A percentile compares a stretch with the other conserved stretches of the same genome.
These are phyloP conservation scores for Arothron firmamentum DNA, from an alignment of 2,113 vertebrate genomes.

Conservation along the genomic window DNA sequence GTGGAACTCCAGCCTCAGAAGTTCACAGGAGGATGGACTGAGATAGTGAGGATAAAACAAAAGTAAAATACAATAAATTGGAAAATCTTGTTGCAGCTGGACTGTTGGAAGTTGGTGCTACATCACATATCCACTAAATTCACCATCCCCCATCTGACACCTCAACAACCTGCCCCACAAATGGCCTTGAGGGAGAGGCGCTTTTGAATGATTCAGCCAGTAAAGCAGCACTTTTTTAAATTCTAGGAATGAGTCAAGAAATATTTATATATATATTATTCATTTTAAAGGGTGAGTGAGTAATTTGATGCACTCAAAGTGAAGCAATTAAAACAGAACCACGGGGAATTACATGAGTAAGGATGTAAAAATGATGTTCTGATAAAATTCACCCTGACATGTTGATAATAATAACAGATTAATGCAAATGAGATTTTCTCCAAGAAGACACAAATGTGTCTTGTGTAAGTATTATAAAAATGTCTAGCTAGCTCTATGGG, in stretches of 20 bases:
- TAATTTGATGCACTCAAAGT: conserved; percentile 14
- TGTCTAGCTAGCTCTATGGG: conserved; percentile 3
- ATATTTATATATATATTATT: background rate
- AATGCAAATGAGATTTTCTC: background rate
- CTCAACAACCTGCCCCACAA: conserved; percentile 17
- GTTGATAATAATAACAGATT: too few species aligned
- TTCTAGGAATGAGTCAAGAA: conserved; percentile 4
- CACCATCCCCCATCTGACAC: conserved; percentile 37
- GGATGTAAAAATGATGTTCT: background rate
- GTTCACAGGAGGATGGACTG: too few species aligned
- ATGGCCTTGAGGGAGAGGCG: conserved; percentile 1
- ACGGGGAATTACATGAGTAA: background rate
- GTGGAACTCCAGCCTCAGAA: too few species aligned
- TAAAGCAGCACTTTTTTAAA: background rate
- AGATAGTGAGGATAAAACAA: too few species aligned
- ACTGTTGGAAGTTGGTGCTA: conserved; percentile 10
- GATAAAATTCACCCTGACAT: background rate
- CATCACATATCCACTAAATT: conserved; percentile 30
- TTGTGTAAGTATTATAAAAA: background rate
- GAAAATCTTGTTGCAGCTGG: background rate
- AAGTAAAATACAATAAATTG: too few species aligned
- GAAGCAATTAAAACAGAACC: background rate
- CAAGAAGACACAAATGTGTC: background rate
- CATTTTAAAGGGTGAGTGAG: conserved; percentile 8
- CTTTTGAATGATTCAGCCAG: conserved; percentile 21